phyloP scores from a whole-genome alignment of 1,140 invertebrate genomes.

The Caerostris extrusa region DNA sequence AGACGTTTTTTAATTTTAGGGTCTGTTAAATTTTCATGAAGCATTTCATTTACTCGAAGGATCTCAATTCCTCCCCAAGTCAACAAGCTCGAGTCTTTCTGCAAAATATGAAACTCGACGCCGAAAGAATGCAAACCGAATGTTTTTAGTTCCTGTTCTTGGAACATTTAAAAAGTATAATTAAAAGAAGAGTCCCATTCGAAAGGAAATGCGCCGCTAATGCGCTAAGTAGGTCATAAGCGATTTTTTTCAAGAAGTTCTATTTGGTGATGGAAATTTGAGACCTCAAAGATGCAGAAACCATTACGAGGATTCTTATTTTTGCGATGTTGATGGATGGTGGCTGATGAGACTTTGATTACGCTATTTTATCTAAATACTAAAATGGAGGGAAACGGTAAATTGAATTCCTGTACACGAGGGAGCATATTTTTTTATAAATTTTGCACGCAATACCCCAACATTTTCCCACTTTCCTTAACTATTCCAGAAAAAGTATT shows the following conservation, averaged over 20 bases:
- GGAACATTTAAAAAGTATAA: slow-evolving; percentile 25
- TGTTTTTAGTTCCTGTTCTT: slow-evolving; percentile 28
- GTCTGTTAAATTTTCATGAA: neutral
- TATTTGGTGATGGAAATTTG: slow-evolving; percentile 71
- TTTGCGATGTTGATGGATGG: slow-evolving; percentile 65
- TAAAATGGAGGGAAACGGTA: slow-evolving; percentile 38
- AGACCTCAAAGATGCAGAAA: slow-evolving; percentile 65
- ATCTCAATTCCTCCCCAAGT: slow-evolving; percentile 8
- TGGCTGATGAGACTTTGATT: slow-evolving; percentile 70
- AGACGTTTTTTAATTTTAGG: neutral
- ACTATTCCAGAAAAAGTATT: neutral
- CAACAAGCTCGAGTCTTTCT: slow-evolving; percentile 1
- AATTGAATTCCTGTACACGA: slow-evolving; percentile 45
- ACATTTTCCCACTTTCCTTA: neutral
- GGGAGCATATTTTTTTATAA: slow-evolving; percentile 12
- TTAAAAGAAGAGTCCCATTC: slow-evolving; percentile 45
- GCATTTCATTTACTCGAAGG: neutral
- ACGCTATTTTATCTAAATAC: slow-evolving; percentile 65
- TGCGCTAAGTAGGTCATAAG: slow-evolving; percentile 46
- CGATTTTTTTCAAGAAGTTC: slow-evolving; percentile 41
- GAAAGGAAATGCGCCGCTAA: slow-evolving; percentile 33
- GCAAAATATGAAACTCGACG: neutral
- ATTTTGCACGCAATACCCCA: slow-evolving; percentile 8
- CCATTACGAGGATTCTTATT: slow-evolving; percentile 60
- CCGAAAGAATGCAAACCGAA: neutral